These are phyloP conservation scores for Ursus arctos DNA, from an alignment of 2,113 vertebrate species.

Conservation along the genomic window DNA sequence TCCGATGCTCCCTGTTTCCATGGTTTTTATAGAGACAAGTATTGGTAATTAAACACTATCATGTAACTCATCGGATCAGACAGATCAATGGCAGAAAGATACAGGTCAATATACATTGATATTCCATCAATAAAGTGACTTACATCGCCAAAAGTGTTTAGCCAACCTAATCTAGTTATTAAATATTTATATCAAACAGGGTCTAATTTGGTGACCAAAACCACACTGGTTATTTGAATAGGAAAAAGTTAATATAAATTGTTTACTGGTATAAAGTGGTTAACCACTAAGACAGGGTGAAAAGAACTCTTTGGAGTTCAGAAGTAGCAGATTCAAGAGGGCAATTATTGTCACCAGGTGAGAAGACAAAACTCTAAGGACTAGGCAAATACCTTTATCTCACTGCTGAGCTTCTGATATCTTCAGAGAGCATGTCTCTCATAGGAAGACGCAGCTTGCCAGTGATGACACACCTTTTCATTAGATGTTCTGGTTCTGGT, in stretches of 20 bases:
- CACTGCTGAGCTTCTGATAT: rapidly evolving
- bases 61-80: not conserved
- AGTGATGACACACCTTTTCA: not conserved
- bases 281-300: not conserved
- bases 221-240: not conserved
- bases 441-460: not conserved
- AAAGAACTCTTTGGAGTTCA: not conserved
- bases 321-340: not conserved
- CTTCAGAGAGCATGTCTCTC: not conserved
- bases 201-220: not conserved
- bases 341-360: not conserved
- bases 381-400: not conserved
- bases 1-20: not conserved
- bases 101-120: not conserved
- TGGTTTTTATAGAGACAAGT: not conserved
- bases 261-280: not conserved
- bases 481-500: not conserved
- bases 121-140: not conserved
- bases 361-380: not conserved
- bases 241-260: not conserved
- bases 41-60: not conserved
- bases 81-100: not conserved
- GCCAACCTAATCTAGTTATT: not conserved
- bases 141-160: not conserved
- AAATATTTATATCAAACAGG: not conserved